Evolutionary conservation across 2,113 vertebrate genomes (phyloP), one percentile per base, ranked within the genome.

Genomic region (Phoxinus phoxinus): DNA sequence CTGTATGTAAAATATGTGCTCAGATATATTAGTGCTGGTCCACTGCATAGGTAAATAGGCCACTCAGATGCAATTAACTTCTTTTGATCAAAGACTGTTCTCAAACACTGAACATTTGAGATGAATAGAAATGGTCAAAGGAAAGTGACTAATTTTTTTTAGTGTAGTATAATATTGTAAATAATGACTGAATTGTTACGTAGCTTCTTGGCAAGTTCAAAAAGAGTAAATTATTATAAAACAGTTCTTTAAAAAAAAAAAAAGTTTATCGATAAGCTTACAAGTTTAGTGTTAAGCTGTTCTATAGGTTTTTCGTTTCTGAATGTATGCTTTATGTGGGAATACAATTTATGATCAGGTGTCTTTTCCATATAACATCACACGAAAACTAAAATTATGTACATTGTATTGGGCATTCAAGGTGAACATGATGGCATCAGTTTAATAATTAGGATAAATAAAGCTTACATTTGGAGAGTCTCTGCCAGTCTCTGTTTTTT

Each of bases 381-480:
- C 71, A 25, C 17, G 71, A 73, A 71, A 41, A 44, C 71, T 74
- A 27, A 46, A 46, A n/a, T 25, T 0, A 15, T 63, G 12, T 15
- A 65, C 67, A 23, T 48, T 46, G 71, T 46, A 3, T 73, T 48
- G 12, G 41, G 41, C 41, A 25, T 74, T 74, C 41, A 17, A 46
- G 12, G 41, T 71, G 67, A 41, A 71, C 35, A 46, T 74, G 5
- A 74, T 74, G 35, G 23, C 41, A 48, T 48, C 41, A 4, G 71
- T 74, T 73, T 74, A 74, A 74, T 46, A 74, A 48, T 51, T 76
- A 32, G 74, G 48, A 23, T 53, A 27, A 76, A 76, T 76, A 76
- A 76, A 76, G 46, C 51, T 76, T 53, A 76, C 48, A 76, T 76
- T 51, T 53, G 17, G 25, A 76, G 25, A 53, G 74, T 23, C 17